A percentile compares a stretch with the other conserved stretches of the same genome.
Evolutionary conservation across 2,888 invertebrate genomes (phyloP).

Genomic region (Keiferia lycopersicella): DNA sequence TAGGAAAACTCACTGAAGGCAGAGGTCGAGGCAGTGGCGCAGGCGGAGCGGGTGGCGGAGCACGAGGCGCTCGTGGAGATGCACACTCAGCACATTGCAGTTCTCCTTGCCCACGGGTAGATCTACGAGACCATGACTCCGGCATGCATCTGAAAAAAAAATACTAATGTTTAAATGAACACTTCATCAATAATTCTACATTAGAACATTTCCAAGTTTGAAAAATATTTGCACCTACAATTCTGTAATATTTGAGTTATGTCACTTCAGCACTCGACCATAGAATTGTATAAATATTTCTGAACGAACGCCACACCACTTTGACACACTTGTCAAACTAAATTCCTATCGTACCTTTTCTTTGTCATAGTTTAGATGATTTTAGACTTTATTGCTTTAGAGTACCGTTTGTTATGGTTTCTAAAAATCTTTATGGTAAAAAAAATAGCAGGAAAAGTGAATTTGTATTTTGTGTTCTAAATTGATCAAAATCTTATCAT

Average conservation of each 20-base stretch:
- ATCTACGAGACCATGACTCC: conserved; percentile 72
- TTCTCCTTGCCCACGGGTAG: conserved; percentile 49
- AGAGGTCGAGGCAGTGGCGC: conserved; percentile 47
- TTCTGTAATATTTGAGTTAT: neutral
- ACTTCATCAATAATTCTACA: too few relatives aligned
- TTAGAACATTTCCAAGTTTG: too few relatives aligned
- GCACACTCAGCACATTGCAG: conserved; percentile 67
- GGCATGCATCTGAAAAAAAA: conserved; percentile 64
- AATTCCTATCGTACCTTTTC: neutral
- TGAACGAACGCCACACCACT: too few relatives aligned
- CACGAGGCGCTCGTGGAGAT: conserved; percentile 53
- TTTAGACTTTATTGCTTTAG: neutral
- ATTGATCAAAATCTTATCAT: neutral
- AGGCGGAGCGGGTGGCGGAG: conserved; percentile 48
- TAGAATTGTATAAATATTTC: neutral
- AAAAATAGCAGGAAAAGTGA: neutral
- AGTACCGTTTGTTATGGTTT: neutral
- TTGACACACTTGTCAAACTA: neutral
- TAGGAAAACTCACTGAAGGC: conserved; percentile 41
- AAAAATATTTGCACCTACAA: too few relatives aligned
- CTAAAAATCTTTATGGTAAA: neutral
- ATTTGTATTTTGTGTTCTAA: neutral
- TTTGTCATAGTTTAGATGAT: neutral
- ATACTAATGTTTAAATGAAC: too few relatives aligned
- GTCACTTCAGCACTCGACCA: neutral